Evolutionary conservation across 1,140 invertebrate species (phyloP), one percentile per base, ranked within the genome.

Genomic region (Diploscapter pachys): DNA sequence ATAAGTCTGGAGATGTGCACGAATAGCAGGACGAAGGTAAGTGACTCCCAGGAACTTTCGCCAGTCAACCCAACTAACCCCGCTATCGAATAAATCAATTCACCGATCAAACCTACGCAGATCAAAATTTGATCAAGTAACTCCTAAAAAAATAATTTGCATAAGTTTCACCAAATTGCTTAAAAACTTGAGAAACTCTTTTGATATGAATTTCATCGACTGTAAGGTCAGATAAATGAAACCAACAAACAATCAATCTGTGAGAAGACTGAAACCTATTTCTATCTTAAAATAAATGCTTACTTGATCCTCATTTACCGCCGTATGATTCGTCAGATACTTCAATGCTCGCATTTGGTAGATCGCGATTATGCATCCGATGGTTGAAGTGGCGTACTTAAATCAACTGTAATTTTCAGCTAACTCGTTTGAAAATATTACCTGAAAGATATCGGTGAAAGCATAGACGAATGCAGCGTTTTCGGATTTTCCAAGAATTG

Each of bases 1-100:
- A 71, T 63, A 50, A 85, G 72, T n/a, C 82, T 61, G 48, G 80
- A 83, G 59, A 85, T 80, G 67, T 84, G 82, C 3, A 84, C 82
- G 8, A 80, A 68, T 31, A 84, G 67, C 6, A 85, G 64, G 61
- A 81, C 63, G 49, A 83, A 65, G 3, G 79, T 82, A 3, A 84
- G 72, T 8, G 71, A 54, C 2, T 84, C 63, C 83, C 83, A 84
- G 51, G 71, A 54, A 48, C 67, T 65, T 11, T 84, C 80, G 9
- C 83, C 82, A 31, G 78, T 82, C 31, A 84, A 71, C 13, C 82
- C 82, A 9, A 84, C 77, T 6, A 84, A 69, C 49, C 82, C 82
- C 50, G 82, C 83, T 0, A 84, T 81, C 2, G 82, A 84, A 66
- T 85, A 84, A 63, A 84, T 81, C 66, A 84, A 73, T 73, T 84